Percentiles rank a stretch among this genome's conserved stretches.
phyloP scores from a whole-genome alignment of 2,797 vertebrate genomes.

The Poeciliopsis gracilis region DNA sequence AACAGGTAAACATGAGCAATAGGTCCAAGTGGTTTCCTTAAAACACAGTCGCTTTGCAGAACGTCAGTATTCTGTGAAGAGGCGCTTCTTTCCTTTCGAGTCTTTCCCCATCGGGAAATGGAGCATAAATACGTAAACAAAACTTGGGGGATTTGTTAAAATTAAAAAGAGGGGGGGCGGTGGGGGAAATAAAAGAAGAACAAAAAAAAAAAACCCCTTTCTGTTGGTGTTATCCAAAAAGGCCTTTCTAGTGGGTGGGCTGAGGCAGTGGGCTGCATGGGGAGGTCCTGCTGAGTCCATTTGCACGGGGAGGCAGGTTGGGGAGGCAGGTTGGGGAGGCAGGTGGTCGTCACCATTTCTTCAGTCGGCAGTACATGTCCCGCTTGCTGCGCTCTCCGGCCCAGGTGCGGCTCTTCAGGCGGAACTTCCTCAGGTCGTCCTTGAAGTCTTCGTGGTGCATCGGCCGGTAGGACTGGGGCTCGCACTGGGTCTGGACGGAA shows the following conservation, averaged over 20 bases:
- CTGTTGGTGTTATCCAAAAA: constrained; percentile 12
- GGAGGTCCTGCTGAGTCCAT: constrained; percentile 9
- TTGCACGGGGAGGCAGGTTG: not conserved
- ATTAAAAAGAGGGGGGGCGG: too few species aligned
- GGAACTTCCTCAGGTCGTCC: constrained; percentile 88
- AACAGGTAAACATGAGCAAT: constrained; percentile 15
- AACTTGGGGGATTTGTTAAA: constrained; percentile 1
- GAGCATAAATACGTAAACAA: constrained; percentile 61
- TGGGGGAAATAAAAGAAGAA: too few species aligned
- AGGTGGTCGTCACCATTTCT: constrained; percentile 84
- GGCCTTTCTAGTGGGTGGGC: constrained; percentile 1
- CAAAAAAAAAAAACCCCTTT: constrained; percentile 2
- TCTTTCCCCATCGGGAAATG: constrained; percentile 17
- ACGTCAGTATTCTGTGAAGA: not conserved
- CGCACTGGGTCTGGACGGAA: constrained; percentile 82
- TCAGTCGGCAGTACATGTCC: constrained; percentile 89
- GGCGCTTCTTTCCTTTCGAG: not conserved
- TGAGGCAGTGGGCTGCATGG: constrained; percentile 9
- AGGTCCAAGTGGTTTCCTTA: constrained; percentile 59
- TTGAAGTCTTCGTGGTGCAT: constrained; percentile 94
- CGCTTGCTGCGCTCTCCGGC: constrained; percentile 90
- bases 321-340: not conserved
- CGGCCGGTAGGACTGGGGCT: constrained; percentile 89
- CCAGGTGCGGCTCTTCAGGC: constrained; percentile 92
- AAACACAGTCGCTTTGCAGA: constrained; percentile 12